These are phyloP conservation scores for Phenganax stokvisi DNA, from an alignment of 92 coral and sea anemone species.

Conservation along the genomic window DNA sequence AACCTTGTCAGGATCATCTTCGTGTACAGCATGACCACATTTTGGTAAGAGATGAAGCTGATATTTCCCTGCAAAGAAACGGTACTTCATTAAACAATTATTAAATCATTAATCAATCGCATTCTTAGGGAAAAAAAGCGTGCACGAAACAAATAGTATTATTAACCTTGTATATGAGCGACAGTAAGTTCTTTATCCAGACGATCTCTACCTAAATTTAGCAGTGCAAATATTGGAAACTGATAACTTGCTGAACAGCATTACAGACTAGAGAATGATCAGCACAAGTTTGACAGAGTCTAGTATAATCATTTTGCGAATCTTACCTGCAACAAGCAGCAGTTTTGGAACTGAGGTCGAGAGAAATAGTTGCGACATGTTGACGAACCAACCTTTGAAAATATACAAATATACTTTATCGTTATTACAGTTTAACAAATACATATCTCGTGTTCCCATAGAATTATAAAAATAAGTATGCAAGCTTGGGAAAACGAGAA, in stretches of 20 bases:
- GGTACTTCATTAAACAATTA: neutral
- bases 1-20: conserved; percentile 93
- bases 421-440: too few relatives aligned
- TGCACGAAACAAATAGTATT: neutral
- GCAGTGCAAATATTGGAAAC: too few relatives aligned
- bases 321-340: conserved; percentile 82
- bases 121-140: neutral
- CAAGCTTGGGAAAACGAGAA: too few relatives aligned
- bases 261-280: neutral
- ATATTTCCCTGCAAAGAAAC: conserved; percentile 62
- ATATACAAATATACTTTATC: too few relatives aligned
- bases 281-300: neutral
- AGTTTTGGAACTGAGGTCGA: conserved; percentile 79
- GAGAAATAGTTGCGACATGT: conserved; percentile 79
- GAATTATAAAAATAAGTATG: too few relatives aligned
- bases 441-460: too few relatives aligned
- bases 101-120: neutral
- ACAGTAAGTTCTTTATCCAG: conserved; percentile 85
- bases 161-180: conserved; percentile 94
- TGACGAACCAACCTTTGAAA: conserved; percentile 79
- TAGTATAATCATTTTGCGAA: neutral
- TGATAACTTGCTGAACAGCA: too few relatives aligned
- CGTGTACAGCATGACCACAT: conserved; percentile 94
- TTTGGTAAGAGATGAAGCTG: conserved; percentile 81
- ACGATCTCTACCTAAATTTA: conserved; percentile 74